Conservation (phyloP, 2,797 vertebrate species). For the Clarias pachynema region DNA sequence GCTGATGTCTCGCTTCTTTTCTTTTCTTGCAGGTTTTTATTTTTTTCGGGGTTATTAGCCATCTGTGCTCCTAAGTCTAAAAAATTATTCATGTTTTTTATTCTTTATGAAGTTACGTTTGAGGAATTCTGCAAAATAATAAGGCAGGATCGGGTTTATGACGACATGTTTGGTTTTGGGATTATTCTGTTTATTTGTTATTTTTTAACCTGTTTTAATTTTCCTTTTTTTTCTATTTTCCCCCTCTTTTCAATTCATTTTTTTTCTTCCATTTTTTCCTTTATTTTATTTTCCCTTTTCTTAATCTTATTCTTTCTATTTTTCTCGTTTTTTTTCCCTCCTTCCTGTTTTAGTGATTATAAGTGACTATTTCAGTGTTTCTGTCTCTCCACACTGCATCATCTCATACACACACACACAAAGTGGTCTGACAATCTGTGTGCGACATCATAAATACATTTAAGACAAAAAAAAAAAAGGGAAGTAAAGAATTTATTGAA, state of each 20-base stretch:
- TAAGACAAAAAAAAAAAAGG: background rate
- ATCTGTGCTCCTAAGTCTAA: too few species aligned
- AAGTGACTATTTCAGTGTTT: background rate
- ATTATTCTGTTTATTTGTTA: too few species aligned
- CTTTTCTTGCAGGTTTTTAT: too few species aligned
- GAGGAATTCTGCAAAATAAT: too few species aligned
- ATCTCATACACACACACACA: background rate
- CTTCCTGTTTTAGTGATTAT: background rate
- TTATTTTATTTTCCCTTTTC: background rate
- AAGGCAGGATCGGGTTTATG: too few species aligned
- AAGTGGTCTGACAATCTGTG: background rate
- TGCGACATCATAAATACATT: background rate
- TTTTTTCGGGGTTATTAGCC: too few species aligned
- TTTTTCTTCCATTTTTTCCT: background rate
- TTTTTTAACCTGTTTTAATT: too few species aligned
- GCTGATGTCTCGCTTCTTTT: background rate
- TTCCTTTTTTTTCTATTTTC: too few species aligned
- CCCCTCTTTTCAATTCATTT: too few species aligned
- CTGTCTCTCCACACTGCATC: background rate
- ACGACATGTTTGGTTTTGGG: too few species aligned
- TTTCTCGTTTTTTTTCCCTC: background rate
- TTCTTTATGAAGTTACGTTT: too few species aligned
- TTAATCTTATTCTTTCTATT: background rate
- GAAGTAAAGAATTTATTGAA: constrained; percentile 1
- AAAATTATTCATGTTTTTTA: too few species aligned